Conservation (phyloP, 2,797 vertebrate species). For the Neosilurus mollespiculum region DNA sequence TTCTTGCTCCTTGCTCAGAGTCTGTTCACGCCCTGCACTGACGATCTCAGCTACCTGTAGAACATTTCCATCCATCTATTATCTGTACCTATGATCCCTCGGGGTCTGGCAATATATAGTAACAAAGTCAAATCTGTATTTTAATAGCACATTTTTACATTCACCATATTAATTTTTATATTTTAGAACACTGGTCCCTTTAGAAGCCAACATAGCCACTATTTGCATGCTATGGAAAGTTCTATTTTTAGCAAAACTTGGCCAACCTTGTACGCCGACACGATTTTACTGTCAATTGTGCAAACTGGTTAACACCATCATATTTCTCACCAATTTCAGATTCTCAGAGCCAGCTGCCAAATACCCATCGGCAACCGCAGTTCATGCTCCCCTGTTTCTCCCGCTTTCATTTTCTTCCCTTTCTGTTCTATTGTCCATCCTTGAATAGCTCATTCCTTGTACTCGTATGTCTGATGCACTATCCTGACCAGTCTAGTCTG, state of each 20-base stretch:
- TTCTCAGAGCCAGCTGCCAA: not conserved
- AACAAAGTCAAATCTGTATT: too few relatives aligned
- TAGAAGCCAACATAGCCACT: not conserved
- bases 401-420: not conserved
- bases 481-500: conserved; percentile 71
- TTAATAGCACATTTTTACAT: not conserved
- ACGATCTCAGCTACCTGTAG: not conserved
- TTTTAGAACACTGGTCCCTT: not conserved
- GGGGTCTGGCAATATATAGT: not conserved
- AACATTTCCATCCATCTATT: not conserved
- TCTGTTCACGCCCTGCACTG: not conserved
- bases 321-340: not conserved
- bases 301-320: not conserved
- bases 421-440: conserved; percentile 25
- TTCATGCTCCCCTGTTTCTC: not conserved
- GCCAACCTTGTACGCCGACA: not conserved
- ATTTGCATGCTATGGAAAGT: not conserved
- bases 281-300: not conserved
- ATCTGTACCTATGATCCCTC: too few relatives aligned
- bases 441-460: conserved; percentile 42
- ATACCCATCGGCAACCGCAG: not conserved
- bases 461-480: conserved; percentile 55
- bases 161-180: not conserved
- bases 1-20: not conserved
- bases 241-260: conserved; percentile 8